Percentiles rank a stretch among this genome's conserved stretches.
Evolutionary conservation across 1,140 invertebrate species (phyloP).

Genomic region (Drosophila erecta): DNA sequence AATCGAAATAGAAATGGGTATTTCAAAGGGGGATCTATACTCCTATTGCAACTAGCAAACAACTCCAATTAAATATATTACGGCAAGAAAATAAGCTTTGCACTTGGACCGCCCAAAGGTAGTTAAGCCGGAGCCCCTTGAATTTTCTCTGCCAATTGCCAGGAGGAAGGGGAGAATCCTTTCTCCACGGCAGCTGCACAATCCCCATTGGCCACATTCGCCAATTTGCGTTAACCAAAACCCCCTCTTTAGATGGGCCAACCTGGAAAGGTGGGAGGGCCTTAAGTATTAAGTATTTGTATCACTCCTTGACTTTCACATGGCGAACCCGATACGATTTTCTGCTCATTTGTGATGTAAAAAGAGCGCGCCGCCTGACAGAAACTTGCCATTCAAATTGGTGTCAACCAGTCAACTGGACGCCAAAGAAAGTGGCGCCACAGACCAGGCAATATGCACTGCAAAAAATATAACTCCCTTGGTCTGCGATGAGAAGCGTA

Average conservation of each 20-base stretch:
- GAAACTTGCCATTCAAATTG: slow-evolving; percentile 76
- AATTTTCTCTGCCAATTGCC: background rate
- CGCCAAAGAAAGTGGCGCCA: slow-evolving; percentile 77
- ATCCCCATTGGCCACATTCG: slow-evolving; percentile 12
- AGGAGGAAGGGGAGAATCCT: slow-evolving; percentile 6
- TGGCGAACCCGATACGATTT: slow-evolving; percentile 44
- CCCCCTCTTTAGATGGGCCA: background rate
- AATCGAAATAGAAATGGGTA: too few species aligned
- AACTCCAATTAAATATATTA: background rate
- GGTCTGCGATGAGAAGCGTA: too few species aligned
- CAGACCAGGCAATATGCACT: slow-evolving; percentile 16
- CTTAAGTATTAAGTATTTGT: slow-evolving; percentile 39
- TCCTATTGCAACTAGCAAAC: too few species aligned
- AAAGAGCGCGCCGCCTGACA: slow-evolving; percentile 43
- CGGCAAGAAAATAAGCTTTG: background rate
- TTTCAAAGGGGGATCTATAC: too few species aligned
- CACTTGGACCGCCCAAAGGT: background rate
- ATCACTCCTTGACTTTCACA: slow-evolving; percentile 60
- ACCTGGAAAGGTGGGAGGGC: slow-evolving; percentile 21
- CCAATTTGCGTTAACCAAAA: slow-evolving; percentile 33
- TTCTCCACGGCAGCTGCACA: slow-evolving; percentile 14
- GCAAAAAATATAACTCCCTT: background rate
- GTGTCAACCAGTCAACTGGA: slow-evolving; percentile 78
- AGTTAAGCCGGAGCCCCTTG: background rate
- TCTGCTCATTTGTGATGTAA: slow-evolving; percentile 62